These are phyloP conservation scores for Hedya salicella DNA, from an alignment of 2,888 invertebrate genomes.

Conservation along the genomic window DNA sequence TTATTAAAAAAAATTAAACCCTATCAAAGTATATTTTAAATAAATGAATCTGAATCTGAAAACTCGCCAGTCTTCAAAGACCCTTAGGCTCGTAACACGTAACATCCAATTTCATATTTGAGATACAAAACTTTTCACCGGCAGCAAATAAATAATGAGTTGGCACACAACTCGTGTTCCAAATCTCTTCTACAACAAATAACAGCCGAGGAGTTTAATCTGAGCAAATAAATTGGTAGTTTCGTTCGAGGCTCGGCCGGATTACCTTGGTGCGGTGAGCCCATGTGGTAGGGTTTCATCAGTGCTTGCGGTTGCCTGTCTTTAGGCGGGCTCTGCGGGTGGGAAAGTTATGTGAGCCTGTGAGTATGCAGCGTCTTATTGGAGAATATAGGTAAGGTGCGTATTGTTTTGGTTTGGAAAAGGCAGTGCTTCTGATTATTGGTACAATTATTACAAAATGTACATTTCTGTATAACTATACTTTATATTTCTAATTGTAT, in stretches of 20 bases:
- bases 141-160: constrained; percentile 11
- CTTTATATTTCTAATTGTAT: no score
- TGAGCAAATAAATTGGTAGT: constrained; percentile 41
- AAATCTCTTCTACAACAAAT: constrained; percentile 28
- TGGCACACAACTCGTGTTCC: constrained; percentile 12
- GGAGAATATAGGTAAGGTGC: no score
- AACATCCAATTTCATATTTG: not conserved
- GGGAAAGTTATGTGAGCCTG: not conserved
- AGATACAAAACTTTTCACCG: not conserved
- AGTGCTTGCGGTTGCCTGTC: constrained; percentile 31
- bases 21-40: no score
- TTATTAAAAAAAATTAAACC: no score
- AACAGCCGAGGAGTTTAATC: constrained; percentile 28
- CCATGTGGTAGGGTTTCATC: constrained; percentile 40
- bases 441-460: no score
- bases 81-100: no score
- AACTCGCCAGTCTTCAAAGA: no score
- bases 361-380: not conserved
- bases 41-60: no score
- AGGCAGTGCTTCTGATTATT: no score
- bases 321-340: constrained; percentile 5
- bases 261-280: constrained; percentile 39
- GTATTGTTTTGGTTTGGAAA: no score
- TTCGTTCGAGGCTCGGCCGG: constrained; percentile 33
- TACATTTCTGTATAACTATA: no score